Percentiles rank a stretch among this genome's conserved stretches.
Evolutionary conservation across 2,113 vertebrate species (phyloP).

Genomic region (Albula goreensis): DNA sequence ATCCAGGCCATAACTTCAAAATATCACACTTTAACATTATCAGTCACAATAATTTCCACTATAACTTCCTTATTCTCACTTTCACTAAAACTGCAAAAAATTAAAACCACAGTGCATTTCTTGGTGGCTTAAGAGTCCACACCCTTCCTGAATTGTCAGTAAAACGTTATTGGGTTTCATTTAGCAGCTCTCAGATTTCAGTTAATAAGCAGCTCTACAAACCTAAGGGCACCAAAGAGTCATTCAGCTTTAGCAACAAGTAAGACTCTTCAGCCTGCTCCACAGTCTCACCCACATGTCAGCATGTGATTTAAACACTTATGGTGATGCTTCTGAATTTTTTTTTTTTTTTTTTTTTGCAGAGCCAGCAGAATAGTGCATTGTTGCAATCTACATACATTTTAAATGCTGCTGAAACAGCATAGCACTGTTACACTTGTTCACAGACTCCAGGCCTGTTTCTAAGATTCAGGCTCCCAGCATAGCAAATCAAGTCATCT

Average conservation of each 20-base stretch:
- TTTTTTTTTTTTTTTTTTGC: not conserved
- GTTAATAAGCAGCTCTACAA: not conserved
- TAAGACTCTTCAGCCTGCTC: not conserved
- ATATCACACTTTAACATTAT: too few species aligned
- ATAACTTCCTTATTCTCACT: not conserved
- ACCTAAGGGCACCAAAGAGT: not conserved
- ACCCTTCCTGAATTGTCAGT: not conserved
- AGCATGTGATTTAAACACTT: not conserved
- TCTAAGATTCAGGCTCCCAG: not conserved
- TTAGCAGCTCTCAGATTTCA: not conserved
- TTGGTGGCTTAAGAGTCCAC: not conserved
- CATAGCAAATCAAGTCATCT: not conserved
- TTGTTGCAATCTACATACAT: too few species aligned
- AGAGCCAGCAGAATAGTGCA: too few species aligned
- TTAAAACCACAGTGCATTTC: not conserved
- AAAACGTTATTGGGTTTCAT: not conserved
- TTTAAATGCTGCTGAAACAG: not conserved
- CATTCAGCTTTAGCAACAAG: not conserved
- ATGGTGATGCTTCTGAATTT: not conserved
- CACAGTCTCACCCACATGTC: not conserved
- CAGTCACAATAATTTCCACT: too few species aligned
- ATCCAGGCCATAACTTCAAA: too few species aligned
- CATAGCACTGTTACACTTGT: not conserved
- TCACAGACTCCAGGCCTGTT: not conserved
- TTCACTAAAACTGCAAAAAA: not conserved